Evolutionary conservation across 2,113 vertebrate species (phyloP).

Genomic region (Leuciscus idus): DNA sequence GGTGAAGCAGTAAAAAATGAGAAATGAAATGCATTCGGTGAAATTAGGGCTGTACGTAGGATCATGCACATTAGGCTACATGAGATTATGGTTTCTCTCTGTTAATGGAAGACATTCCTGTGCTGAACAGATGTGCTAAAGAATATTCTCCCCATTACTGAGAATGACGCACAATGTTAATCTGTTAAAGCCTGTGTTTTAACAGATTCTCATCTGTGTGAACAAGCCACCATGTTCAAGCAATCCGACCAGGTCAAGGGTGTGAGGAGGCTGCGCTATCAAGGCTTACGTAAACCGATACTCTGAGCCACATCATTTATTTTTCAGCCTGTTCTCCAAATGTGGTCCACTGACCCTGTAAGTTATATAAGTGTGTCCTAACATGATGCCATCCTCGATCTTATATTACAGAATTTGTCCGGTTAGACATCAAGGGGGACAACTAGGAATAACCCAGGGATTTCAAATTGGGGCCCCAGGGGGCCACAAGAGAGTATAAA

Average conservation of each 20-base stretch:
- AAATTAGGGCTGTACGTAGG: background rate
- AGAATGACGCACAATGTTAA: background rate
- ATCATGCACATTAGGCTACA: background rate
- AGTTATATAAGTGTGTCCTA: conserved; percentile 65
- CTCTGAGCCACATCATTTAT: conserved; percentile 51
- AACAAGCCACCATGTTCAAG: background rate
- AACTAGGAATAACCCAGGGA: background rate
- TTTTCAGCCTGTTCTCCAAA: conserved; percentile 28
- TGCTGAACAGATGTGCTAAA: conserved; percentile 22
- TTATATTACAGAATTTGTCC: background rate
- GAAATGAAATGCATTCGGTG: background rate
- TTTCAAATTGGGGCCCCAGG: background rate
- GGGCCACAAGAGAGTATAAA: too few relatives aligned
- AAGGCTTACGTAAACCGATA: conserved; percentile 62
- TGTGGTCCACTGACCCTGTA: conserved; percentile 67
- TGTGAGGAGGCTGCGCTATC: conserved; percentile 19
- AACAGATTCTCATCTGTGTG: background rate
- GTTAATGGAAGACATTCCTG: background rate
- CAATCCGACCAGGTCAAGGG: conserved; percentile 37
- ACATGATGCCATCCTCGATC: conserved; percentile 31
- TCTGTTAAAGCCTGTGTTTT: conserved; percentile 1
- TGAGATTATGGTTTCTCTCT: background rate
- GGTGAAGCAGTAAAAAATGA: background rate
- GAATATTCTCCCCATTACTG: background rate
- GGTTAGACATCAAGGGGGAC: background rate